A percentile compares a stretch with the other conserved stretches of the same genome.
phyloP scores from a whole-genome alignment of 2,888 invertebrate genomes.

The Carpatolechia fugitivella region DNA sequence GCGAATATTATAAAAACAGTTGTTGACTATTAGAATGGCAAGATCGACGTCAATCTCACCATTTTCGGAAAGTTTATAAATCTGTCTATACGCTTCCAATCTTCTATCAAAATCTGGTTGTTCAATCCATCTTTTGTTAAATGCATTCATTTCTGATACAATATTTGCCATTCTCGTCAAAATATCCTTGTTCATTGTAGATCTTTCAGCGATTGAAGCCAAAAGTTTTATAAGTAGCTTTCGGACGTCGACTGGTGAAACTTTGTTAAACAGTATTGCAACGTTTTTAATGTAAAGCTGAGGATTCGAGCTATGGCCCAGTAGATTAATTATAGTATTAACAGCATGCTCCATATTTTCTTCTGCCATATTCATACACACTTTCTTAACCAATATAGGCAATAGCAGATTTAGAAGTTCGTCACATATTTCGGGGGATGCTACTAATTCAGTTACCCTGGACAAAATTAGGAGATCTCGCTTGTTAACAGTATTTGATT shows the following conservation, averaged over 20 bases:
- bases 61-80: constrained; percentile 76
- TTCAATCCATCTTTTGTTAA: constrained; percentile 92
- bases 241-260: constrained; percentile 82
- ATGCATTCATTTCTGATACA: constrained; percentile 88
- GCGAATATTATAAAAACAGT: constrained; percentile 88
- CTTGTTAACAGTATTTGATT: constrained; percentile 80
- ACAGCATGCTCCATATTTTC: constrained; percentile 85
- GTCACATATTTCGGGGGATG: constrained; percentile 83
- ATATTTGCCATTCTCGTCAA: constrained; percentile 76
- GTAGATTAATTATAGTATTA: constrained; percentile 86
- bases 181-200: constrained; percentile 52
- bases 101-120: constrained; percentile 94
- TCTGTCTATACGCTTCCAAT: constrained; percentile 86
- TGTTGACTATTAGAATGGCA: constrained; percentile 87
- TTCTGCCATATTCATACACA: constrained; percentile 79
- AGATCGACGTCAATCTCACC: constrained; percentile 80
- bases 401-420: constrained; percentile 84
- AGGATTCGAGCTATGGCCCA: constrained; percentile 83
- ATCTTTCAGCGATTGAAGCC: constrained; percentile 76
- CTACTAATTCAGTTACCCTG: constrained; percentile 86
- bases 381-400: constrained; percentile 85
- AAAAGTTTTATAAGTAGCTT: constrained; percentile 84
- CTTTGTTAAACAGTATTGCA: constrained; percentile 85
- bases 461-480: constrained; percentile 87
- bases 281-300: constrained; percentile 83